phyloP scores from a whole-genome alignment of 2,888 invertebrate genomes.

The Sarcophaga variegata region DNA sequence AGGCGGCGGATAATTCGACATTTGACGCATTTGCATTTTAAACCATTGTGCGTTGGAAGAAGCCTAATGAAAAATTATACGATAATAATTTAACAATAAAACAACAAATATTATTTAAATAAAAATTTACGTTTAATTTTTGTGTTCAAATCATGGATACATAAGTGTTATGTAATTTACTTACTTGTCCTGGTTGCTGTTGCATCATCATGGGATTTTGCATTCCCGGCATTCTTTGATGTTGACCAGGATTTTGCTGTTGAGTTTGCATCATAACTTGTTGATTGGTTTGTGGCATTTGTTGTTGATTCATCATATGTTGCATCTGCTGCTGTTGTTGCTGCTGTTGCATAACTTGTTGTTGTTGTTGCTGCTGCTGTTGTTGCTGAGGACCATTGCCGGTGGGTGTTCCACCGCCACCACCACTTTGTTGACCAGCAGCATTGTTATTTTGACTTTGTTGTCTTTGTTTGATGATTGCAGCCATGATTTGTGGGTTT shows the following conservation, averaged over 20 bases:
- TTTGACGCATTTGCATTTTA: conserved; percentile 83
- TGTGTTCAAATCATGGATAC: too few species aligned
- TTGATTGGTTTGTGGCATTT: conserved; percentile 78
- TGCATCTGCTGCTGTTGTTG: conserved; percentile 83
- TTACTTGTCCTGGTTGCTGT: conserved; percentile 80
- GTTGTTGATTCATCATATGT: conserved; percentile 79
- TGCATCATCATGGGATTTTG: conserved; percentile 80
- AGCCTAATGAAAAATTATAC: conserved; percentile 70
- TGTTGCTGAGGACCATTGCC: conserved; percentile 78
- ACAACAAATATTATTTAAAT: too few species aligned
- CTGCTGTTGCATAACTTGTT: conserved; percentile 73
- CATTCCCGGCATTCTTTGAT: conserved; percentile 81
- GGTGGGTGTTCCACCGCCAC: conserved; percentile 71
- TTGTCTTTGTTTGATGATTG: conserved; percentile 94
- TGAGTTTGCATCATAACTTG: conserved; percentile 82
- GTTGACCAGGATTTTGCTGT: conserved; percentile 80
- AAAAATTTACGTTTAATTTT: too few species aligned
- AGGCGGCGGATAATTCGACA: conserved; percentile 80
- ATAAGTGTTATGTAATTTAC: conserved; percentile 61
- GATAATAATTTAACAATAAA: neutral
- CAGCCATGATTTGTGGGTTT: conserved; percentile 97
- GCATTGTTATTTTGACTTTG: conserved; percentile 81
- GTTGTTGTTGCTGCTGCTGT: conserved; percentile 74
- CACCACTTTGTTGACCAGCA: conserved; percentile 73
- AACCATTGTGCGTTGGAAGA: conserved; percentile 80